Conservation (phyloP, 2,888 invertebrate genomes). For the Drosophila prolongata region DNA sequence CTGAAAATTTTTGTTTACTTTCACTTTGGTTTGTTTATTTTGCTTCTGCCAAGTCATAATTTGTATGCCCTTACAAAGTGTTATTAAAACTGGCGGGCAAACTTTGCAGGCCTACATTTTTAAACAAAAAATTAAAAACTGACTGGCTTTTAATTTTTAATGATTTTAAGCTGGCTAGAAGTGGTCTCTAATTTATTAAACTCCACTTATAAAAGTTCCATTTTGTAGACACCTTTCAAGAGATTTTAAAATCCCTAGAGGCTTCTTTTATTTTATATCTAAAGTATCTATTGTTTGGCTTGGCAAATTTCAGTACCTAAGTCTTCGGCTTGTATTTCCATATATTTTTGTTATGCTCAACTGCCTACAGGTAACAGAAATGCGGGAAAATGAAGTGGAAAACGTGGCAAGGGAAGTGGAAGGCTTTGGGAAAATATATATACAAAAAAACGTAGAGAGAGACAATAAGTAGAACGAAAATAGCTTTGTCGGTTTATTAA, state of each 20-base stretch:
- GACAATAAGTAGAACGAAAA: constrained; percentile 48
- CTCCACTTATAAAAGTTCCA: no score
- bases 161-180: no score
- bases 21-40: neutral
- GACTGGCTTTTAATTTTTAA: no score
- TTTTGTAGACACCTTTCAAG: no score
- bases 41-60: neutral
- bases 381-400: constrained; percentile 3
- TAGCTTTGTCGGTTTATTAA: constrained; percentile 62
- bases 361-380: constrained; percentile 44
- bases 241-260: no score
- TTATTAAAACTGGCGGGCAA: neutral
- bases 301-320: neutral
- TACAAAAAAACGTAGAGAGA: neutral
- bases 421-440: neutral
- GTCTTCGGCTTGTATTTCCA: constrained; percentile 5
- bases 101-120: no score
- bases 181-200: no score
- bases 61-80: neutral
- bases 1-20: neutral
- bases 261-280: neutral
- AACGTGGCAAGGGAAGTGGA: neutral
- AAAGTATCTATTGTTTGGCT: neutral
- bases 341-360: constrained; percentile 27
- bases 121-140: no score